A percentile compares a stretch with the other conserved stretches of the same genome.
Conservation (phyloP, 2,797 vertebrate genomes). For the Erethizon dorsatum region DNA sequence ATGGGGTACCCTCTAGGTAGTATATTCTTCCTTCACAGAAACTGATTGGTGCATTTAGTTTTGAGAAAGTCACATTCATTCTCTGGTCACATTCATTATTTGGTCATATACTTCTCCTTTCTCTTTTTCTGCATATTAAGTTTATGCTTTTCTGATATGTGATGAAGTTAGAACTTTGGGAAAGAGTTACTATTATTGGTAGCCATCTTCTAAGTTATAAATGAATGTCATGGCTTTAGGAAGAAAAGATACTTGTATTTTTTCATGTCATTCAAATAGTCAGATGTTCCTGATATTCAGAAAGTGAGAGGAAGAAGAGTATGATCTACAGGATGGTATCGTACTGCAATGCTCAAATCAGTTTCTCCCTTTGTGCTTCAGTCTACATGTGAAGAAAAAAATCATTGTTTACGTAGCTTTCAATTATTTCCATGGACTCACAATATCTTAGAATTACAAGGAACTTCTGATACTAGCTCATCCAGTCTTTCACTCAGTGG, state of each 20-base stretch:
- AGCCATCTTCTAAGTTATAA: constrained; percentile 41
- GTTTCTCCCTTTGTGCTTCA: neutral
- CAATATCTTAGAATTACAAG: constrained; percentile 29
- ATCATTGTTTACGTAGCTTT: constrained; percentile 19
- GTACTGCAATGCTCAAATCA: neutral
- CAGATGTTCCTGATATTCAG: constrained; percentile 1
- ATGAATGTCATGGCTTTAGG: constrained; percentile 2
- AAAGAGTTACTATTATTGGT: neutral
- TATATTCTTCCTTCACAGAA: constrained; percentile 39
- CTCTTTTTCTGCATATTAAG: constrained; percentile 43
- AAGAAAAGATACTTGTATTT: neutral
- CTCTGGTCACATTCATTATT: neutral
- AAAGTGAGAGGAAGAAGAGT: constrained; percentile 14
- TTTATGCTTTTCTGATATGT: constrained; percentile 42
- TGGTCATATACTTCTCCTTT: neutral
- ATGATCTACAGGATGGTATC: neutral
- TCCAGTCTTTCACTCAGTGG: neutral
- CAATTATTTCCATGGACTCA: constrained; percentile 33
- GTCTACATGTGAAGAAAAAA: constrained; percentile 27
- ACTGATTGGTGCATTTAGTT: neutral
- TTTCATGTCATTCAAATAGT: constrained; percentile 45
- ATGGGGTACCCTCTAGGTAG: neutral
- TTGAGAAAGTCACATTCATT: constrained; percentile 57
- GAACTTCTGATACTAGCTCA: constrained; percentile 19
- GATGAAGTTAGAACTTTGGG: constrained; percentile 44